Percentiles rank a stretch among this genome's conserved stretches.
Evolutionary conservation across 1,140 invertebrate species (phyloP).

Genomic region (Plodia interpunctella): DNA sequence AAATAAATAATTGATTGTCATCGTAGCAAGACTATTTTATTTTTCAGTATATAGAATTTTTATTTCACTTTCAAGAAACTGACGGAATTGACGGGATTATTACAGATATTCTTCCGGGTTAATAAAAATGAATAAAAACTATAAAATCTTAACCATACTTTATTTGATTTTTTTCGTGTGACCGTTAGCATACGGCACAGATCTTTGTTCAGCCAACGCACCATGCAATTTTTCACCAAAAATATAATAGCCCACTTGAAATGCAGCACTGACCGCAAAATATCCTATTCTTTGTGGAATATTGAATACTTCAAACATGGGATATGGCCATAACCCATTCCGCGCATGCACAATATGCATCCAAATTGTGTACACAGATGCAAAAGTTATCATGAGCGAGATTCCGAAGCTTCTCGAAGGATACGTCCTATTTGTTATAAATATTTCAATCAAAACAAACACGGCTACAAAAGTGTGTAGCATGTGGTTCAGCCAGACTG

Average conservation of each 20-base stretch:
- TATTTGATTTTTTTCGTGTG: slow-evolving; percentile 20
- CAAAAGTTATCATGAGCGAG: slow-evolving; percentile 76
- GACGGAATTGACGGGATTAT: too few species aligned
- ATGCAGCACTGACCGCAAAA: slow-evolving; percentile 76
- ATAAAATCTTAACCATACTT: neutral
- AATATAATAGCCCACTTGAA: slow-evolving; percentile 79
- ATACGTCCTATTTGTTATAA: slow-evolving; percentile 82
- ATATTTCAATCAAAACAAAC: slow-evolving; percentile 84
- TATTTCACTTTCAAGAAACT: too few species aligned
- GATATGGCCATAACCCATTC: slow-evolving; percentile 88
- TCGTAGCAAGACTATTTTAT: too few species aligned
- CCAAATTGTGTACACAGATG: slow-evolving; percentile 83
- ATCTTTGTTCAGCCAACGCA: slow-evolving; percentile 19
- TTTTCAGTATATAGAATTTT: too few species aligned
- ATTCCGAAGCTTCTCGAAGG: slow-evolving; percentile 79
- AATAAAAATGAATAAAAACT: too few species aligned
- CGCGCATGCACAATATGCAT: slow-evolving; percentile 71
- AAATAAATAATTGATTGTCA: too few species aligned
- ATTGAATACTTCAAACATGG: slow-evolving; percentile 85
- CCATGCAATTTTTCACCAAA: slow-evolving; percentile 83
- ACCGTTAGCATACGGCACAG: slow-evolving; percentile 11
- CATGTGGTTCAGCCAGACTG: slow-evolving; percentile 91
- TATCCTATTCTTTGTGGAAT: slow-evolving; percentile 83
- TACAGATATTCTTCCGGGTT: too few species aligned
- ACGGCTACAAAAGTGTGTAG: slow-evolving; percentile 89